Percentiles rank a stretch among this genome's conserved stretches.
Evolutionary conservation across 2,888 invertebrate species (phyloP).

Genomic region (Pseudoips prasinana): DNA sequence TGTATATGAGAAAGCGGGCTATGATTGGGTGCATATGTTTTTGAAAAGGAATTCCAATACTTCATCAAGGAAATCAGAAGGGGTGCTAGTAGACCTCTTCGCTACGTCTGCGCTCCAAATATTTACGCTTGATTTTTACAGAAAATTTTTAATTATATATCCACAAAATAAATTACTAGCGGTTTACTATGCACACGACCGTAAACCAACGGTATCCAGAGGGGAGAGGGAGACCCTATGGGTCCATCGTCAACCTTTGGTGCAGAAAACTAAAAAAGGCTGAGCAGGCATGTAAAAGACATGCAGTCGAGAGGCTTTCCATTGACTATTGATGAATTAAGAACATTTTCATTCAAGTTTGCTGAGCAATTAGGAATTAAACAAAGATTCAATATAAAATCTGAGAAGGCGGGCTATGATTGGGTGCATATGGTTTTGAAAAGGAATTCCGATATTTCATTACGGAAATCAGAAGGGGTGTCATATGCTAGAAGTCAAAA

Average conservation of each 20-base stretch:
- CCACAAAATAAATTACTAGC: no score
- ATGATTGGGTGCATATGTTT: conserved; percentile 26
- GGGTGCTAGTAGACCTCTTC: no score
- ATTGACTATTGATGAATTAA: conserved; percentile 14
- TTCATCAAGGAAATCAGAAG: conserved; percentile 18
- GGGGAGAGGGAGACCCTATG: no score
- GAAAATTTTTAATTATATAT: no score
- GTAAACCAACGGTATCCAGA: no score
- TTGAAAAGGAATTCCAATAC: conserved; percentile 20
- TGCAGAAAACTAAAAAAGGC: no score
- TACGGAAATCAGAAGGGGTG: conserved; percentile 16
- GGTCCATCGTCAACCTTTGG: no score
- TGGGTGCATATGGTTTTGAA: conserved; percentile 25
- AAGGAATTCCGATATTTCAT: conserved; percentile 22
- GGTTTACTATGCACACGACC: no score
- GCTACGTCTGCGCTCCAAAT: no score
- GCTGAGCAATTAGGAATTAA: conserved; percentile 29
- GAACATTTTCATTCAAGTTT: conserved; percentile 33
- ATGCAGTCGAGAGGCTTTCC: conserved; percentile 23
- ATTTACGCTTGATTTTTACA: no score
- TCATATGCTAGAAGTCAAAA: conserved; percentile 11
- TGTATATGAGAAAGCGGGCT: conserved; percentile 30
- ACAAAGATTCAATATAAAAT: conserved; percentile 31
- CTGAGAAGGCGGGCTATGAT: conserved; percentile 28
- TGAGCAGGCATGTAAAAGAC: no score